These are phyloP conservation scores for Cylloceria caligata DNA, from an alignment of 2,888 invertebrate genomes.

Conservation along the genomic window DNA sequence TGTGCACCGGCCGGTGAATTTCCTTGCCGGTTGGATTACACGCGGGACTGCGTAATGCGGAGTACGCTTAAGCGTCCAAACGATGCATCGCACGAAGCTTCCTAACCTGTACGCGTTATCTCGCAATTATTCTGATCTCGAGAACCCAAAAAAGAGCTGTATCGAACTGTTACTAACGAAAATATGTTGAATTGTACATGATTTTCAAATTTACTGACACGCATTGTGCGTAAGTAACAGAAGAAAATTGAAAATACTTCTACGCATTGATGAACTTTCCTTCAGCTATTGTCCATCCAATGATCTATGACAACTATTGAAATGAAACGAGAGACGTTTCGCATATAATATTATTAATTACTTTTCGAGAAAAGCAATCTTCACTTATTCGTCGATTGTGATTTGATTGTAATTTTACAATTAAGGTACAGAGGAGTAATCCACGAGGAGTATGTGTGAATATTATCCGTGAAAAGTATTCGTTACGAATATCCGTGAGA, in stretches of 20 bases:
- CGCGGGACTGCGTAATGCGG: conserved; percentile 54
- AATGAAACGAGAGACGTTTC: no score
- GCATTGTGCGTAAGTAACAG: conserved; percentile 1
- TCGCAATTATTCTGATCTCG: conserved; percentile 59
- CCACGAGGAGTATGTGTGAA: no score
- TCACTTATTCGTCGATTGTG: no score
- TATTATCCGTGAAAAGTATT: no score
- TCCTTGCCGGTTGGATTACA: conserved; percentile 18
- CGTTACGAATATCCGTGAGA: no score
- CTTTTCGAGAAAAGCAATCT: no score
- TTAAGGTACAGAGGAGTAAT: no score
- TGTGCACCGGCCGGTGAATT: conserved; percentile 20
- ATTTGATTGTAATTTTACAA: no score
- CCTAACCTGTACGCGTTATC: conserved; percentile 52
- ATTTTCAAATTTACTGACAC: conserved; percentile 1
- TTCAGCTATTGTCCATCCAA: background rate
- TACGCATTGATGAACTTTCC: background rate
- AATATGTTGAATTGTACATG: conserved; percentile 27
- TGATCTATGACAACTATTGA: background rate
- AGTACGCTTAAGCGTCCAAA: conserved; percentile 43
- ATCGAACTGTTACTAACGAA: conserved; percentile 48
- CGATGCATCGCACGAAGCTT: conserved; percentile 23
- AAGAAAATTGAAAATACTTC: background rate
- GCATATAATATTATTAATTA: no score
- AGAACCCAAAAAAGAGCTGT: conserved; percentile 22